Evolutionary conservation across 2,797 vertebrate genomes (phyloP).

Genomic region (Rhyacichthys aspro): DNA sequence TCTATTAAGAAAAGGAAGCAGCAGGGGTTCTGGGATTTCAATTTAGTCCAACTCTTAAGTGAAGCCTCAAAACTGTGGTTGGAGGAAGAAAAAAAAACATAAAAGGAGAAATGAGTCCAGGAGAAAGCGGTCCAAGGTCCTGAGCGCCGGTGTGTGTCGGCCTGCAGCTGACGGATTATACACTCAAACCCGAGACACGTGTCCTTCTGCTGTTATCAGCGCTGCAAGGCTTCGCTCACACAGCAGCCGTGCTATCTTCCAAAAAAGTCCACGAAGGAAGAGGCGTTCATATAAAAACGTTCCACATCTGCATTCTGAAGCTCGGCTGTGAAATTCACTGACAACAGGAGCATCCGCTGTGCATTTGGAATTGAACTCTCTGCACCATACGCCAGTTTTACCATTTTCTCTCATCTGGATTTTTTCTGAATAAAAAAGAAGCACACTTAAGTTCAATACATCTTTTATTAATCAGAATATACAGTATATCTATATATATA

Average conservation of each 20-base stretch:
- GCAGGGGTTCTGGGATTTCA: not conserved
- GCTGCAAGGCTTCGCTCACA: not conserved
- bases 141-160: not conserved
- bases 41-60: conserved; percentile 1
- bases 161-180: conserved; percentile 9
- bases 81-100: not conserved
- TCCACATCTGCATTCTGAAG: conserved; percentile 1
- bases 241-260: not conserved
- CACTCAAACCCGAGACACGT: not conserved
- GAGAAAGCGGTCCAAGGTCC: not conserved
- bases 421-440: no score
- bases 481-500: no score
- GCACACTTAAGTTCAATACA: no score
- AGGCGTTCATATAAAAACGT: not conserved
- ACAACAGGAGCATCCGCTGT: not conserved
- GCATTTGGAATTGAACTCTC: not conserved
- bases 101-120: not conserved
- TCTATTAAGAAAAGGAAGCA: no score
- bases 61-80: not conserved
- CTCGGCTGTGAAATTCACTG: not conserved
- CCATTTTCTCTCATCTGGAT: no score
- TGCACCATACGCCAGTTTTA: no score
- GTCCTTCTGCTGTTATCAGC: conserved; percentile 5
- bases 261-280: not conserved
- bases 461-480: no score